Evolutionary conservation across 1,140 invertebrate genomes (phyloP), one percentile per base, ranked within the genome.

Genomic region (Aplysia californica): DNA sequence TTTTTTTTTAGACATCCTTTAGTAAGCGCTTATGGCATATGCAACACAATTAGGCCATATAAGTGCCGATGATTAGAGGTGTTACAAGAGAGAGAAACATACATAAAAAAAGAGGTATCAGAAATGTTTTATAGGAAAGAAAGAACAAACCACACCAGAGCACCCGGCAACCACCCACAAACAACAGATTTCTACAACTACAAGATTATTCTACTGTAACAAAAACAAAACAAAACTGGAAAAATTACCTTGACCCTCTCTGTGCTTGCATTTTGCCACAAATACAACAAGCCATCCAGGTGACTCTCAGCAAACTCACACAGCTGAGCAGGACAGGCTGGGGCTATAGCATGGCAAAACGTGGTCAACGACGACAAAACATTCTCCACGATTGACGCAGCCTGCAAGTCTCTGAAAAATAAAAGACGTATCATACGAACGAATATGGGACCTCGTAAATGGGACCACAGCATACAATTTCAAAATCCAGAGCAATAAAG

Each of bases 241-340:
- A 10, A 15, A 38, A 38, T 3, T 68, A 84, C 84, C 80, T 83
- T 83, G 15, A 83, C 58, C 23, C 50, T 38, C 36, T 79, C 66
- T 39, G 82, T 79, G 26, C 78, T 80, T 65, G 75, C 70, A 55
- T 82, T 80, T 26, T 79, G 76, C 80, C 83, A 84, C 6, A 85
- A 35, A 65, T 77, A 84, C 3, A 85, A 67, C 31, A 85, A 39
- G n/a, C 77, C 77, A 33, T 79, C 56, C 50, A 82, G 72, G 31
- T 79, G 75, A 26, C 35, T 72, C 69, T 85, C 84, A 3, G 83
- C 84, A 33, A 85, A 73, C 35, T 80, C 75, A 75, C 83, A 83
- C 21, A 84, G 66, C 71, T 85, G 84, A 29, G 76, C 75, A 26
- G 81, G 74, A 23, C 76, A 76, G 41, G 80, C 78, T 4, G 70